phyloP scores from a whole-genome alignment of 1,140 invertebrate species.

The Pinna nobilis region DNA sequence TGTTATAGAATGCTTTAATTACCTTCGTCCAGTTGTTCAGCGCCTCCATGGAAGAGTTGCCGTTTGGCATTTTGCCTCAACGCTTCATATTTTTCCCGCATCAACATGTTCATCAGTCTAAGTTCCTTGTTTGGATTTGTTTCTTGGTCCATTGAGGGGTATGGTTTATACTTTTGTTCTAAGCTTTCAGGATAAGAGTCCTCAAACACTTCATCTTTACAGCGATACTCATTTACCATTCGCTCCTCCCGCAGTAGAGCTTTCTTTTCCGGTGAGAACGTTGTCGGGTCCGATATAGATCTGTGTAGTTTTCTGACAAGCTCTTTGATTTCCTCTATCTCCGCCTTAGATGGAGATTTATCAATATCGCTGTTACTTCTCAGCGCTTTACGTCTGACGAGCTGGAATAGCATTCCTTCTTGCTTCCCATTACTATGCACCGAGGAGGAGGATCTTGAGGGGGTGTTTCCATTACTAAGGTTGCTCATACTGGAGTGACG shows the following conservation, averaged over 20 bases:
- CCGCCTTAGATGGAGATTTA: conserved; percentile 40
- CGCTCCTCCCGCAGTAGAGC: conserved; percentile 33
- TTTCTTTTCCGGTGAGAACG: conserved; percentile 20
- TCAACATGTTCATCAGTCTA: conserved; percentile 2
- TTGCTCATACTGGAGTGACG: background rate
- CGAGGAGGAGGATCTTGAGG: background rate
- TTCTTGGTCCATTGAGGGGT: background rate
- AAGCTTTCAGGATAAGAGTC: too few species aligned
- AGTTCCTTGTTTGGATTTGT: background rate
- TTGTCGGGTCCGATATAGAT: conserved; percentile 33
- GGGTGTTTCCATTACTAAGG: background rate
- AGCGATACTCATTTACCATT: conserved; percentile 9
- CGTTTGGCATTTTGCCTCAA: conserved; percentile 8
- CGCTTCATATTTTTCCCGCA: background rate
- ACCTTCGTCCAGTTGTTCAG: too few species aligned
- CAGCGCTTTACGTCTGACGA: conserved; percentile 7
- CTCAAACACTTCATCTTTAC: conserved; percentile 11
- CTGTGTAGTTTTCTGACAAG: conserved; percentile 24
- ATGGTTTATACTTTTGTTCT: too few species aligned
- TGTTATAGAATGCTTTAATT: too few species aligned
- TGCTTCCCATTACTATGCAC: background rate
- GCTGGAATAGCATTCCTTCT: background rate
- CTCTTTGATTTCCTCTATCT: conserved; percentile 41
- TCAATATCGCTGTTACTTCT: conserved; percentile 37
- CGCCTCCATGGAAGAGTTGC: background rate